Conservation (phyloP, 2,797 vertebrate genomes). For the Amblyraja radiata region DNA sequence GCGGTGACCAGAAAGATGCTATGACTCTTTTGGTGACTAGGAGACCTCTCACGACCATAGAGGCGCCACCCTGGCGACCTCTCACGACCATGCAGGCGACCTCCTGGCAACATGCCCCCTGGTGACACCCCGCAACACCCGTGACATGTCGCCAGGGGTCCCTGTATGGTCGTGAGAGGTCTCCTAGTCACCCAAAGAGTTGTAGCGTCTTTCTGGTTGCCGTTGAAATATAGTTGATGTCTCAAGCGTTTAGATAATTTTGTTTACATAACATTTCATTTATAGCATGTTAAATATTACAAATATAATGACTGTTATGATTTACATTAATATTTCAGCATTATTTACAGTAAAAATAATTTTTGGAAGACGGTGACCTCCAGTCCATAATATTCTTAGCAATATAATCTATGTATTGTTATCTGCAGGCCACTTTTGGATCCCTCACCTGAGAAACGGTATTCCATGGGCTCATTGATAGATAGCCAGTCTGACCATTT, state of each 20-base stretch:
- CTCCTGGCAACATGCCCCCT: too few relatives aligned
- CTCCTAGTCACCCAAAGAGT: too few relatives aligned
- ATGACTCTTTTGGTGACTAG: too few relatives aligned
- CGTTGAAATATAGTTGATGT: neutral
- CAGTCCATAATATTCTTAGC: neutral
- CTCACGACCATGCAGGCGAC: too few relatives aligned
- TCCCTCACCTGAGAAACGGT: slow-evolving; percentile 79
- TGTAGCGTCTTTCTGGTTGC: too few relatives aligned
- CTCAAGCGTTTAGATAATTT: neutral
- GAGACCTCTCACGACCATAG: too few relatives aligned
- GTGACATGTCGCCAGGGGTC: too few relatives aligned
- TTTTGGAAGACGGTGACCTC: neutral
- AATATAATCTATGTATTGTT: slow-evolving; percentile 34
- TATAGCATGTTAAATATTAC: neutral
- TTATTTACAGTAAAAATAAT: neutral
- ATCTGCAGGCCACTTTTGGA: slow-evolving; percentile 80
- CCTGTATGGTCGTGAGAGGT: too few relatives aligned
- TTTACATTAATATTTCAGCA: neutral
- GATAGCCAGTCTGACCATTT: slow-evolving; percentile 90
- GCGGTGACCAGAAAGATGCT: too few relatives aligned
- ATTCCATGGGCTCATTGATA: slow-evolving; percentile 83
- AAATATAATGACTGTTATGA: neutral
- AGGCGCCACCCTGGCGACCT: too few relatives aligned
- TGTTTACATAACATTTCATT: neutral
- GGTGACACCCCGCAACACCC: too few relatives aligned